Base-by-base conservation (phyloP, 1,140 invertebrate genomes). In the Drosophila sp. region DNA sequence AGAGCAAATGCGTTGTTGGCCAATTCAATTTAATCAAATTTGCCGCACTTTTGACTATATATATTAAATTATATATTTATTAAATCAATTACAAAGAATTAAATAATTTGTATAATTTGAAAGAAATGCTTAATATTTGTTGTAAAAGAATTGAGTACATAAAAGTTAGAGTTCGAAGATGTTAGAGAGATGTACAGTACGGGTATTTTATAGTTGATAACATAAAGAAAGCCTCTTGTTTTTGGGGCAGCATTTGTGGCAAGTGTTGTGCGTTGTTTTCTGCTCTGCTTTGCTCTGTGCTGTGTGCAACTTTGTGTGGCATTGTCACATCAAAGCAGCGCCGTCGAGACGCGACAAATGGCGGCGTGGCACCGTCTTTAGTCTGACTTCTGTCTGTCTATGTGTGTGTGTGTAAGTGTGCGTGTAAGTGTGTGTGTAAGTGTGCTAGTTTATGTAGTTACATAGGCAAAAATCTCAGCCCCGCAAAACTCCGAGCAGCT, bases 261-360 rank as follows among this genome's bases (percentile, higher is more conserved):
- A 18, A 34, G 45, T 38, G 13, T 25, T 54, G 14, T 32, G 50
- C 29, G 9, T 25, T 69, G 14, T 16, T 45, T 57, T 21, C 21
- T 21, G 21, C n/a, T n/a, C n/a, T n/a, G n/a, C n/a, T n/a, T n/a
- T n/a, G n/a, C n/a, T n/a, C n/a, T 21, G 21, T 21, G 1, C 29
- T 21, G 38, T 34, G 16, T 25, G 16, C 45, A 34, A 50, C 53
- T 46, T 46, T 43, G 25, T 38, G 46, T 57, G 34, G 29, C 25
- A 14, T 6, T 8, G n/a, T 0, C 54, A 71, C 43, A 75, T 70
- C 51, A 76, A 75, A 77, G 72, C 13, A 76, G 70, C 71, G 74
- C 74, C 74, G 58, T 59, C 53, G 59, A 74, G 74, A 63, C 76
- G 76, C 76, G 72, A 78, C 76, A 62, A 78, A 78, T 75, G 59